Evolutionary conservation across 2,797 vertebrate genomes (phyloP).

Genomic region (Eurystomus glaucurus): DNA sequence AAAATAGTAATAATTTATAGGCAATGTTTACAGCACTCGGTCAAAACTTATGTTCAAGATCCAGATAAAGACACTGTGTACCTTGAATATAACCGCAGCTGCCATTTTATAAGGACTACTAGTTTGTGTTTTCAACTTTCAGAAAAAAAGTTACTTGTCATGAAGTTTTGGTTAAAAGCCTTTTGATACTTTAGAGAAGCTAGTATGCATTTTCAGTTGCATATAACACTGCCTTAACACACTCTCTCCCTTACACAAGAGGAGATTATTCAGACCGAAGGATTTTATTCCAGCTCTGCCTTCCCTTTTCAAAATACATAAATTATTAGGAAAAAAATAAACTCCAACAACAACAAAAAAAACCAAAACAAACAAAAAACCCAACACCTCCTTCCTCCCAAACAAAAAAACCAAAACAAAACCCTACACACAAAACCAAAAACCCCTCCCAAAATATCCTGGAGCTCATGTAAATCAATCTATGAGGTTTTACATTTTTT

Average conservation of each 20-base stretch:
- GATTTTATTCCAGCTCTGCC: not conserved
- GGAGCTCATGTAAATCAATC: not conserved
- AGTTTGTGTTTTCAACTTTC: not conserved
- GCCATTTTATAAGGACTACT: not conserved
- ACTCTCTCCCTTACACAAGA: not conserved
- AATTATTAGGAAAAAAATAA: not conserved
- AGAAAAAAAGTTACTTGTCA: not conserved
- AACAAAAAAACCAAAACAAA: not conserved
- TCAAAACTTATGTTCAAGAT: not conserved
- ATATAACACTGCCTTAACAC: not conserved
- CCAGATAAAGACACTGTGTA: not conserved
- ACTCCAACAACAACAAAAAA: not conserved
- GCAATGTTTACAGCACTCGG: not conserved
- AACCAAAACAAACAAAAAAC: not conserved
- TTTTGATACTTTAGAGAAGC: not conserved
- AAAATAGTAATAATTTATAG: not conserved
- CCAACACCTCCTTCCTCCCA: not conserved
- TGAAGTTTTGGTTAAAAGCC: not conserved
- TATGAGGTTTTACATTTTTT: conserved; percentile 16
- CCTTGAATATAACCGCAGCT: not conserved
- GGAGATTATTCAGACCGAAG: conserved; percentile 13
- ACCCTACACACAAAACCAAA: not conserved
- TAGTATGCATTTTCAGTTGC: not conserved
- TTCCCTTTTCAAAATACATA: not conserved
- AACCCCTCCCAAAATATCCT: too few relatives aligned